phyloP scores from a whole-genome alignment of 2,888 invertebrate genomes.

The Hypsopygia costalis region DNA sequence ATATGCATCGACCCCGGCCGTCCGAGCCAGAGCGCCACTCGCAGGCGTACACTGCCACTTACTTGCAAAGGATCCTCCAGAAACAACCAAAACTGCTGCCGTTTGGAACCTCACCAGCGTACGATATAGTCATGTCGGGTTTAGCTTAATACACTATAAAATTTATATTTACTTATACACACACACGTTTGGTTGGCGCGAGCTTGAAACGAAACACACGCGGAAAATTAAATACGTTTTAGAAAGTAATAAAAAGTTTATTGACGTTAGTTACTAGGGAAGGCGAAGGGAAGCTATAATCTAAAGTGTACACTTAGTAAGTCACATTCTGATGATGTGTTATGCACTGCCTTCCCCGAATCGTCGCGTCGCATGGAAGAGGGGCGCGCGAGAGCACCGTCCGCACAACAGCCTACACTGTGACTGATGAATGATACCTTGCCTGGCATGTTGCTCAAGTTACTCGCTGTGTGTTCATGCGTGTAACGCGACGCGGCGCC shows the following conservation, averaged over 20 bases:
- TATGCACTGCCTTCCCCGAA: conserved; percentile 55
- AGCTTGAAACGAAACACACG: conserved; percentile 68
- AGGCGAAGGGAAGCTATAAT: conserved; percentile 59
- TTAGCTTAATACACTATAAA: conserved; percentile 53
- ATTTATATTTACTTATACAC: conserved; percentile 72
- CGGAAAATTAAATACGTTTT: conserved; percentile 75
- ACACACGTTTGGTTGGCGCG: conserved; percentile 71
- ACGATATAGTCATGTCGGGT: conserved; percentile 90
- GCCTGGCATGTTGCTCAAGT: conserved; percentile 45
- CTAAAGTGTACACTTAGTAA: conserved; percentile 54
- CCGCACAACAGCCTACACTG: conserved; percentile 50
- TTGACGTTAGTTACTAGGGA: conserved; percentile 52
- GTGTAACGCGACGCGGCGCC: conserved; percentile 32
- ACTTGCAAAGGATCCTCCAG: conserved; percentile 94
- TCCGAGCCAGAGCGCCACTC: conserved; percentile 12
- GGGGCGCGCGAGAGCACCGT: conserved; percentile 51
- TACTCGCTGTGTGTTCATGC: conserved; percentile 45
- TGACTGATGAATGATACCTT: conserved; percentile 48
- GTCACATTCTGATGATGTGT: conserved; percentile 74
- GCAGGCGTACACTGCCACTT: conserved; percentile 58
- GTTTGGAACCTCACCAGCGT: conserved; percentile 94
- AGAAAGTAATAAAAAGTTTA: conserved; percentile 73
- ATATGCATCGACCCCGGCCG: conserved; percentile 18
- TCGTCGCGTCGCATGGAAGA: conserved; percentile 42
- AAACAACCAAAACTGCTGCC: conserved; percentile 96